Evolutionary conservation across 2,113 vertebrate species (phyloP).

Genomic region (Pseudois nayaur): DNA sequence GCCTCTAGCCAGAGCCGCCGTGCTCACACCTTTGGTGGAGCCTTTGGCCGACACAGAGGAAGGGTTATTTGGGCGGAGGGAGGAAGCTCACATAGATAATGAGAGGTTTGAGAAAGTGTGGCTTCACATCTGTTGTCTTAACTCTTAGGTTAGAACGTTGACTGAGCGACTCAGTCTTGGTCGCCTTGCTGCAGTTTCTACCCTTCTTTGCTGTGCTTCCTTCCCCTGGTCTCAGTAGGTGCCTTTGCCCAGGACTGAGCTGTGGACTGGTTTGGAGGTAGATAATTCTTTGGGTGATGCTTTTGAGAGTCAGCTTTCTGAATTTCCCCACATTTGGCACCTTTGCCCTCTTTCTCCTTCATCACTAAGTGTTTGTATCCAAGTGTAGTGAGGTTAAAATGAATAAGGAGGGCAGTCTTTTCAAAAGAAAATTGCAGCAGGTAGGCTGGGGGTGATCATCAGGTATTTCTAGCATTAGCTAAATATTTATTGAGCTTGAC

Average conservation of each 20-base stretch:
- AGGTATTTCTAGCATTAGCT: background rate
- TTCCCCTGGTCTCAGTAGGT: background rate
- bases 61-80: background rate
- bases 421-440: background rate
- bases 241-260: background rate
- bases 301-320: background rate
- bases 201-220: too few relatives aligned
- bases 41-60: background rate
- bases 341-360: background rate
- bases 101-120: background rate
- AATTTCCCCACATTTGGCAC: background rate
- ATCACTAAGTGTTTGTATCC: background rate
- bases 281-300: background rate
- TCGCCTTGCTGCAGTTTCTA: background rate
- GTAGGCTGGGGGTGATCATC: background rate
- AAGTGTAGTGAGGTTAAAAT: background rate
- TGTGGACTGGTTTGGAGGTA: background rate
- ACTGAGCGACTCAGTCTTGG: background rate
- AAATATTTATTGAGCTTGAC: background rate
- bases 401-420: background rate
- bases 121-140: background rate
- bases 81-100: background rate
- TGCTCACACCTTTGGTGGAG: background rate
- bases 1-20: fast-evolving
- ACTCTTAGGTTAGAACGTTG: background rate